Percentiles rank a stretch among this genome's conserved stretches.
Evolutionary conservation across 2,113 vertebrate species (phyloP).

Genomic region (Sakesphorus luctuosus): DNA sequence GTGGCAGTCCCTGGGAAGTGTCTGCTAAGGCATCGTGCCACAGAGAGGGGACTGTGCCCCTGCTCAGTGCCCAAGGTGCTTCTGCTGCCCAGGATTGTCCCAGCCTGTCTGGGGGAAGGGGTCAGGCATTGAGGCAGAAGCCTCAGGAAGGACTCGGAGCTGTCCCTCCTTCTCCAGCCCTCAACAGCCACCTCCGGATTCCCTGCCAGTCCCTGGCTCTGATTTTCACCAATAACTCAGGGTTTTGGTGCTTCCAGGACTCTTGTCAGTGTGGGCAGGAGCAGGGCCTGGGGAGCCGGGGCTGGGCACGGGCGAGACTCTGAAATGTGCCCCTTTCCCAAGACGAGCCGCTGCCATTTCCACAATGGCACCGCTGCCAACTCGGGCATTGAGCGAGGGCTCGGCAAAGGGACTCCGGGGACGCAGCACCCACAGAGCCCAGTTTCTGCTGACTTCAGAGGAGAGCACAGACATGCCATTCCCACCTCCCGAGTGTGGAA

Average conservation of each 20-base stretch:
- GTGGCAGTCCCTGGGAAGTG: background rate
- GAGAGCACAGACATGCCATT: background rate
- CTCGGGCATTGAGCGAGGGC: accelerated
- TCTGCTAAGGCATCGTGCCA: background rate
- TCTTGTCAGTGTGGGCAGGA: background rate
- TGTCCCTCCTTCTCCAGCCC: accelerated
- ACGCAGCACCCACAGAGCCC: accelerated
- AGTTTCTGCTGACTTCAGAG: background rate
- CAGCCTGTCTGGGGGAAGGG: background rate
- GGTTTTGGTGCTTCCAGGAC: background rate
- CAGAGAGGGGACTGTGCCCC: background rate
- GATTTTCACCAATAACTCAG: background rate
- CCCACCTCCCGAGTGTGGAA: accelerated
- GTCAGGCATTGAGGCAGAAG: accelerated
- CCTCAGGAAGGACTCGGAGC: accelerated
- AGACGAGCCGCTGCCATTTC: background rate
- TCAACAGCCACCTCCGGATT: background rate
- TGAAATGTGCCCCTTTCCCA: background rate
- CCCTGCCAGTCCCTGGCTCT: background rate
- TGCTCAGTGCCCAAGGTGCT: accelerated
- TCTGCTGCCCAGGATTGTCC: background rate
- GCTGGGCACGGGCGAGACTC: background rate
- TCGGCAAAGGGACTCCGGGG: background rate
- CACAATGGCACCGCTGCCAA: accelerated
- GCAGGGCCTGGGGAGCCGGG: background rate